Evolutionary conservation across 2,888 invertebrate genomes (phyloP).

Genomic region (Troides oblongomaculatus): DNA sequence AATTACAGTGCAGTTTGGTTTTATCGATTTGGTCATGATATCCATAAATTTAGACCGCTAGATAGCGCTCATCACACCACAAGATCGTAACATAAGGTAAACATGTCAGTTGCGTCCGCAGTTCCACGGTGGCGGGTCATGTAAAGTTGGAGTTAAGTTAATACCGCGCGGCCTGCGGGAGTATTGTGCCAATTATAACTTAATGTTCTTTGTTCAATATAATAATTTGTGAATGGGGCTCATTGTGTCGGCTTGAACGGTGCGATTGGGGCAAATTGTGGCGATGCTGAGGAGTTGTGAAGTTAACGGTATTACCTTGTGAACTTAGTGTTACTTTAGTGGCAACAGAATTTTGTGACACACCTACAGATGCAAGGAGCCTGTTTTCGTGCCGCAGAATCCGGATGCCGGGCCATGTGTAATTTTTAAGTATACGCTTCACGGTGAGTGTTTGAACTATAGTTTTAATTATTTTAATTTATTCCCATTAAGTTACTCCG

Average conservation of each 20-base stretch:
- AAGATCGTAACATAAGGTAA: constrained; percentile 44
- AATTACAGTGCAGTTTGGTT: too few relatives aligned
- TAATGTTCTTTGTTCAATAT: constrained; percentile 19
- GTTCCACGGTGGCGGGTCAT: constrained; percentile 51
- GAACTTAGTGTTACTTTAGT: constrained; percentile 51
- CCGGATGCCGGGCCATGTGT: constrained; percentile 59
- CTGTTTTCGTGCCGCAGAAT: constrained; percentile 48
- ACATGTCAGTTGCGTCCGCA: constrained; percentile 50
- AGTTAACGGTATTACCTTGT: constrained; percentile 65
- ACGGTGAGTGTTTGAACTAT: constrained; percentile 29
- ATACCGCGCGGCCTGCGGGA: constrained; percentile 8
- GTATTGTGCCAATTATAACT: constrained; percentile 24
- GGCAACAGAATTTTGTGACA: constrained; percentile 60
- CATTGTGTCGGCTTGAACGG: constrained; percentile 10
- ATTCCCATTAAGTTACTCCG: constrained; percentile 3
- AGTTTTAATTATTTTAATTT: constrained; percentile 10
- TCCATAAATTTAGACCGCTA: too few relatives aligned
- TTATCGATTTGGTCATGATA: too few relatives aligned
- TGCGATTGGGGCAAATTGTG: constrained; percentile 5
- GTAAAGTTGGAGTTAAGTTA: constrained; percentile 33
- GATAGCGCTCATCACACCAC: too few relatives aligned
- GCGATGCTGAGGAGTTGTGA: constrained; percentile 45
- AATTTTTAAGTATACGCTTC: constrained; percentile 44
- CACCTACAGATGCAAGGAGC: constrained; percentile 54
- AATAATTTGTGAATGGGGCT: constrained; percentile 22